Evolutionary conservation across 2,888 invertebrate genomes (phyloP), one percentile per base, ranked within the genome.

Genomic region (Acanthococcus lagerstroemiae): DNA sequence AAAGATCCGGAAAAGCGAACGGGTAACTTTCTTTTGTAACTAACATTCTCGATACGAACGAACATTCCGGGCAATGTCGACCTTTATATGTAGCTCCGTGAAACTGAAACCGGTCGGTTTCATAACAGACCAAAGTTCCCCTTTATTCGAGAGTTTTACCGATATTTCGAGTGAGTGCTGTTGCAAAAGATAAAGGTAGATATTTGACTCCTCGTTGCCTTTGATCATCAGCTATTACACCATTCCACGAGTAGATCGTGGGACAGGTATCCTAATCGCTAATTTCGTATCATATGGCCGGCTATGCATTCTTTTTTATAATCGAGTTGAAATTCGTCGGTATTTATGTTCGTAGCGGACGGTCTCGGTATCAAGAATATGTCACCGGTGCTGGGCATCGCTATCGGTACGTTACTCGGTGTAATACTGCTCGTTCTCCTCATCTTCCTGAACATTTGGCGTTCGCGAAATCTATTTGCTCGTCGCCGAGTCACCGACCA

Each of bases 1-100:
- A 87, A 88, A 76, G 90, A 91, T 76, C 88, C 90, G 56, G 90
- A 90, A 71, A 88, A 86, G 75, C 83, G 88, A 74, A 85, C 89
- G 77, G 90, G 90, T 90, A 79, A 76, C 65, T 63, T 27, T 21
- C 24, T 30, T 22, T 25, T 55, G 19, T 55, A 6, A 3, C 37
- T 37, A 2, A 1, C n/a, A 15, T 12, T 30, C 12, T 12, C 6
- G 37, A 30, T 30, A 37, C n/a, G 3, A 12, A 50, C 2, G 50
- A 12, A n/a, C 50, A 50, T n/a, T 21, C 7, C 6, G 7, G 37
- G 3, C 3, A 37, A 15, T 37, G 37, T 37, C 37, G 37, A 30
- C 15, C 37, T 6, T 30, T 30, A 30, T 9, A 37, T 46, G 19
- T 46, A 15, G n/a, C 4, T 26, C 26, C 15, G 54, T n/a, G n/a